These are phyloP conservation scores for Megaceryle torquata DNA, from an alignment of 2,113 vertebrate species.

Conservation along the genomic window DNA sequence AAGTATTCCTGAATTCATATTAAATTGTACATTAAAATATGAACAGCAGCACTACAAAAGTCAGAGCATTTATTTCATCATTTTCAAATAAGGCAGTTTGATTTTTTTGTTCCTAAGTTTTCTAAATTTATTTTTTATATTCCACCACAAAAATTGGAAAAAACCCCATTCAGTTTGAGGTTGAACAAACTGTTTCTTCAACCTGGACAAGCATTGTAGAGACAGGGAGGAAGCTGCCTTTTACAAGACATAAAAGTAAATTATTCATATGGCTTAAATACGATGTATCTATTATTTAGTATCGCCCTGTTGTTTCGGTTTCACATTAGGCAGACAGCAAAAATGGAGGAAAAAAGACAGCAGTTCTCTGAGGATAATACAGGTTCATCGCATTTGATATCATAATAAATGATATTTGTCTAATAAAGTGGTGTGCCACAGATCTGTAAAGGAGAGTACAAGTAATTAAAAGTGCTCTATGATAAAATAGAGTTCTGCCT, in stretches of 20 bases:
- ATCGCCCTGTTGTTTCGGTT: neutral
- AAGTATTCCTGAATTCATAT: neutral
- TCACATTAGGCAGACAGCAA: neutral
- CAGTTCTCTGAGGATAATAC: neutral
- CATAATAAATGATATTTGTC: neutral
- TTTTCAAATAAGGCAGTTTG: neutral
- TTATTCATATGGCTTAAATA: slow-evolving; percentile 50
- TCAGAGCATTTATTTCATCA: neutral
- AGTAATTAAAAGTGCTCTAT: neutral
- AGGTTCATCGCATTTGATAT: neutral
- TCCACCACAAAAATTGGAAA: neutral
- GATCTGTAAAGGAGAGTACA: neutral
- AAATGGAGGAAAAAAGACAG: neutral
- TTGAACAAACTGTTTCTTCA: slow-evolving; percentile 20
- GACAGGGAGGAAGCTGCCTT: neutral
- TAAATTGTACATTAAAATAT: neutral
- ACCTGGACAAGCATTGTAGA: neutral
- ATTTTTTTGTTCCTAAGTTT: neutral
- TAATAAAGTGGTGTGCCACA: neutral
- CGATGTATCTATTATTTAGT: slow-evolving; percentile 33
- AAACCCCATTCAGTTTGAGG: neutral
- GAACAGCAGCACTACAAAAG: neutral
- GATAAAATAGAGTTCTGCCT: neutral
- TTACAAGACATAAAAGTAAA: slow-evolving; percentile 40
- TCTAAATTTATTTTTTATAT: neutral